Evolutionary conservation across 2,888 invertebrate species (phyloP).

Genomic region (Chrysina gloriosa): DNA sequence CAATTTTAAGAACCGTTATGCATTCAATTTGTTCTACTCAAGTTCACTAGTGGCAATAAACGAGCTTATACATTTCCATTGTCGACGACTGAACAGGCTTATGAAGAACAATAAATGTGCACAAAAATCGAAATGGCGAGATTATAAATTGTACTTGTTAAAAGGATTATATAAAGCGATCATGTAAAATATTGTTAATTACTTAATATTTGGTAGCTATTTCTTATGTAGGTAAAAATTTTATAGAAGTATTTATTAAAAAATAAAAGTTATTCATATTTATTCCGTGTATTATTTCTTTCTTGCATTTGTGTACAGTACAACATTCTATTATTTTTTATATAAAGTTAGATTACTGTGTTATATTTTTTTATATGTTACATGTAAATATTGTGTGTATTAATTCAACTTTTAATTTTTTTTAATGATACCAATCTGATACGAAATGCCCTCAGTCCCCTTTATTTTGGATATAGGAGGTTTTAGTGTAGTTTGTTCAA

Average conservation of each 20-base stretch:
- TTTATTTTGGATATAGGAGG: too few species aligned
- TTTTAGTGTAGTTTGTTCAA: too few species aligned
- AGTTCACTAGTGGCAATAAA: neutral
- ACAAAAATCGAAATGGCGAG: neutral
- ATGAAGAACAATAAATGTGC: neutral
- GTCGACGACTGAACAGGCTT: neutral
- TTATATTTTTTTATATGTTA: too few species aligned
- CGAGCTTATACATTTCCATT: neutral
- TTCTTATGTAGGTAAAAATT: constrained; percentile 45
- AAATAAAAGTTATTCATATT: constrained; percentile 43
- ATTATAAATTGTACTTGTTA: constrained; percentile 9
- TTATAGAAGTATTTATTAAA: constrained; percentile 49
- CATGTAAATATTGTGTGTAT: too few species aligned
- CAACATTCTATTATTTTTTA: too few species aligned
- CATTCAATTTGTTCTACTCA: neutral
- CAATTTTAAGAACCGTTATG: neutral
- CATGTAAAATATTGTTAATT: constrained; percentile 40
- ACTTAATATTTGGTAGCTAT: constrained; percentile 34
- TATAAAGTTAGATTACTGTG: too few species aligned
- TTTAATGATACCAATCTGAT: too few species aligned
- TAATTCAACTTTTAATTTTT: too few species aligned
- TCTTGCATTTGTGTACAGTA: neutral
- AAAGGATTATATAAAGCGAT: constrained; percentile 15
- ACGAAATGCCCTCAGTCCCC: too few species aligned
- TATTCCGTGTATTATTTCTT: constrained; percentile 10